These are phyloP conservation scores for Carposina sasakii DNA, from an alignment of 1,140 invertebrate genomes.

Conservation along the genomic window DNA sequence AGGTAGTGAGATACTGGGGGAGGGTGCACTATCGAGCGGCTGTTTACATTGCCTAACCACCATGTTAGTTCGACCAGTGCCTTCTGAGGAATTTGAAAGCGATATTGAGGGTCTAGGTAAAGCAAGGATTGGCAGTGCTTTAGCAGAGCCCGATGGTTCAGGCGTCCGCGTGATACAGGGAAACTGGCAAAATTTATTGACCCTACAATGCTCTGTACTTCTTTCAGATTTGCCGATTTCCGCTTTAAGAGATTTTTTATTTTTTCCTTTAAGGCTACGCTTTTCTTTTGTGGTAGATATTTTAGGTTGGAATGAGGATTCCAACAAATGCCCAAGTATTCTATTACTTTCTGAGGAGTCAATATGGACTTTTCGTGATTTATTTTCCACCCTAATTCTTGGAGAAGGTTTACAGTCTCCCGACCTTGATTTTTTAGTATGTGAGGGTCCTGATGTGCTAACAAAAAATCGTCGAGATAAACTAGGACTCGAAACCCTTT, in stretches of 20 bases:
- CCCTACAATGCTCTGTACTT: conserved; percentile 1
- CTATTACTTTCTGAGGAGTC: neutral
- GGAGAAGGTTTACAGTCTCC: neutral
- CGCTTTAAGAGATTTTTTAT: neutral
- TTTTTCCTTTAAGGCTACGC: neutral
- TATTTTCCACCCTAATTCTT: conserved; percentile 12
- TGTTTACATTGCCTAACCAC: neutral
- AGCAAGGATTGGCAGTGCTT: neutral
- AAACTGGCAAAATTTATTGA: neutral
- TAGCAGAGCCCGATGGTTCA: conserved; percentile 1
- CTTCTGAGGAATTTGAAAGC: neutral
- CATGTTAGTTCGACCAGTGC: neutral
- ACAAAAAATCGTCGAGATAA: conserved; percentile 1
- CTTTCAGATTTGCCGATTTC: neutral
- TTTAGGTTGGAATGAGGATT: neutral
- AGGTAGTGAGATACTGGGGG: conserved; percentile 12
- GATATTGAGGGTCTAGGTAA: neutral
- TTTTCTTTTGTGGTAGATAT: conserved; percentile 7
- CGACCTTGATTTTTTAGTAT: neutral
- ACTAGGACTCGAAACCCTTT: neutral
- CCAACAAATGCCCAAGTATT: conserved; percentile 1
- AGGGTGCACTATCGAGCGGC: neutral
- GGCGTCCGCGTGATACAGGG: conserved; percentile 8
- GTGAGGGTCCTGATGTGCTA: neutral
- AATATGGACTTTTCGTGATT: conserved; percentile 4